Percentiles rank a stretch among this genome's conserved stretches.
phyloP scores from a whole-genome alignment of 2,797 vertebrate species.

The Anniella stebbinsi region DNA sequence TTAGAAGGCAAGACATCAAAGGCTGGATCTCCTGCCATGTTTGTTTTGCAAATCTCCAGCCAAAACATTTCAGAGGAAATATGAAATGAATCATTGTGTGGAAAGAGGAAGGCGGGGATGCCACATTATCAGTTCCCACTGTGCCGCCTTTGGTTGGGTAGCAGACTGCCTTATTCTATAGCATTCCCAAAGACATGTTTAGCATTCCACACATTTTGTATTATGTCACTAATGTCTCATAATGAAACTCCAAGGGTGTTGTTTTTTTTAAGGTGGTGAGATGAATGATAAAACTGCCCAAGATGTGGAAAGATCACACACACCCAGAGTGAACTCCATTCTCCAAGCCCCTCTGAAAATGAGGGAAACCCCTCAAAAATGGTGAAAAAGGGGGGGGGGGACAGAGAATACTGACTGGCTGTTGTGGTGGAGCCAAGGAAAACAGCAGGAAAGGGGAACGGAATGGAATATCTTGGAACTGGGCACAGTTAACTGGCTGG shows the following conservation, averaged over 20 bases:
- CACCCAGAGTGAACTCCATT: too few relatives aligned
- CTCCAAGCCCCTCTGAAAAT: background rate
- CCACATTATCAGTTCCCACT: constrained; percentile 51
- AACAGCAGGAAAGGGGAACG: background rate
- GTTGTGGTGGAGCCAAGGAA: background rate
- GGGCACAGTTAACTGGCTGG: background rate
- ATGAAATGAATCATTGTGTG: constrained; percentile 54
- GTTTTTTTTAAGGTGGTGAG: background rate
- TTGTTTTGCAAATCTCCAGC: constrained; percentile 68
- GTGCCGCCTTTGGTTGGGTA: constrained; percentile 66
- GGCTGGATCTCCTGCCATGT: constrained; percentile 53
- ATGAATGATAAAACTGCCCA: background rate
- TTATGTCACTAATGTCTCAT: constrained; percentile 76
- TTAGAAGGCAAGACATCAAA: constrained; percentile 68
- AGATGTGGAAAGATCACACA: constrained; percentile 19
- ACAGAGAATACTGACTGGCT: background rate
- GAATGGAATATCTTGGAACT: too few relatives aligned
- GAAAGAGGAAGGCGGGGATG: constrained; percentile 55
- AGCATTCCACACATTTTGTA: constrained; percentile 75
- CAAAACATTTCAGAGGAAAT: constrained; percentile 69
- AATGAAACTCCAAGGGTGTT: constrained; percentile 78
- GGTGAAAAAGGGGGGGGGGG: too few relatives aligned
- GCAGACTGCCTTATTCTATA: constrained; percentile 63
- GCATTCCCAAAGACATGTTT: constrained; percentile 75
- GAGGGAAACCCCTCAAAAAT: too few relatives aligned